Base-by-base conservation (phyloP, 2,888 invertebrate species). In the Lithophane leautieri region DNA sequence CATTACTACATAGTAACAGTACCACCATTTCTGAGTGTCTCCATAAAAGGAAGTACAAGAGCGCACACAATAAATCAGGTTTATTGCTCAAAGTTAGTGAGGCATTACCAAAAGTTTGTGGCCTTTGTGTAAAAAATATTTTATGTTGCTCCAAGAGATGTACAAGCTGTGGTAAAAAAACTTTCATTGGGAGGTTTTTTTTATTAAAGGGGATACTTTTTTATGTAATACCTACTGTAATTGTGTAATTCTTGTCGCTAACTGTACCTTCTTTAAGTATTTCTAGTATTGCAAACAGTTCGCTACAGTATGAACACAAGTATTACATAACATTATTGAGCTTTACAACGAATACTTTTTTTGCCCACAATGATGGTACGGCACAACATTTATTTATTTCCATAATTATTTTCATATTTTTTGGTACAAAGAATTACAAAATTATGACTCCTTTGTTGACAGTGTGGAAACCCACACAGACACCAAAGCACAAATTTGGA, bases 61-160 rank as follows among this genome's bases (percentile, higher is more conserved):
- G 25, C 63, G 50, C 19, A 71, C 52, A 56, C 62, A 68, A 78
- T 85, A 86, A 86, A 81, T 85, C 74, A 81, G 34, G 82, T 81
- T 86, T 84, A 85, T 81, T 78, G 78, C 78, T 44, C 44, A 28
- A 84, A 85, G 73, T 86, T 84, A 58, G 85, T 84, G 78, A 84
- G 58, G 65, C 62, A 81, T 85, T 76, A 69, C 78, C 44, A 68
- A 11, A 84, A 84, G 56, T 86, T 85, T 40, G 70, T 19, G 76
- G 75, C 76, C 86, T 70, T 65, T 76, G 56, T 67, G 73, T 76
- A 78, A 83, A 85, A 86, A 70, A 65, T 73, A 70, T 56, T 70
- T 71, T 63, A 74, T 81, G 71, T 67, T 73, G 28, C 56, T 68
- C 28, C 52, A 1, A 28, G 63, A 61, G 42, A 73, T 77, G 58